A percentile compares a stretch with the other conserved stretches of the same genome.
Evolutionary conservation across 2,113 vertebrate species (phyloP).

Genomic region (Colaptes auratus): DNA sequence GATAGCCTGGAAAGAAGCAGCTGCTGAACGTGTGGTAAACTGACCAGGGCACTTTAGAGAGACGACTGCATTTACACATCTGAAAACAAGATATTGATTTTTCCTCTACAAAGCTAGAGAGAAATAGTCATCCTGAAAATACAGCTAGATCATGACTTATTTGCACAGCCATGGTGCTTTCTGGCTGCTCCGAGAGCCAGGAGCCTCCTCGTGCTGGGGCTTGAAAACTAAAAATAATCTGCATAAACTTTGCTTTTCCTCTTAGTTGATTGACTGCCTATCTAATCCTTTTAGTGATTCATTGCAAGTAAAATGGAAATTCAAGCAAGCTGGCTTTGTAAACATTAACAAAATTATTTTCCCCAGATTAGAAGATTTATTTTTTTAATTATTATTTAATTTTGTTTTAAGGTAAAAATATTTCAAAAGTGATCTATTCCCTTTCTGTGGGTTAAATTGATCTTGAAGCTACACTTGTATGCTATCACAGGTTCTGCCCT

Average conservation of each 20-base stretch:
- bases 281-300: conserved; percentile 42
- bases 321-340: background rate
- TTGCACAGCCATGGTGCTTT: background rate
- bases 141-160: conserved; percentile 17
- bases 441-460: background rate
- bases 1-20: conserved; percentile 94
- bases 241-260: conserved; percentile 32
- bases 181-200: background rate
- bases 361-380: background rate
- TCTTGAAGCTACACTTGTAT: background rate
- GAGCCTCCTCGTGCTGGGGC: background rate
- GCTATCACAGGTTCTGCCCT: background rate
- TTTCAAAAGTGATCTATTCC: background rate
- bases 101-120: conserved; percentile 69
- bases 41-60: conserved; percentile 83
- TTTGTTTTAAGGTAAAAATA: background rate
- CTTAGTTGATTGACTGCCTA: background rate
- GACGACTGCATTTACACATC: conserved; percentile 81
- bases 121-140: conserved; percentile 64
- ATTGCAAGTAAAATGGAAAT: conserved; percentile 21
- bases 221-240: conserved; percentile 23
- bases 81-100: conserved; percentile 86
- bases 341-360: background rate
- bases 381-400: background rate
- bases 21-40: conserved; percentile 91